Conservation (phyloP, 2,113 vertebrate species). For the Gallinago media region DNA sequence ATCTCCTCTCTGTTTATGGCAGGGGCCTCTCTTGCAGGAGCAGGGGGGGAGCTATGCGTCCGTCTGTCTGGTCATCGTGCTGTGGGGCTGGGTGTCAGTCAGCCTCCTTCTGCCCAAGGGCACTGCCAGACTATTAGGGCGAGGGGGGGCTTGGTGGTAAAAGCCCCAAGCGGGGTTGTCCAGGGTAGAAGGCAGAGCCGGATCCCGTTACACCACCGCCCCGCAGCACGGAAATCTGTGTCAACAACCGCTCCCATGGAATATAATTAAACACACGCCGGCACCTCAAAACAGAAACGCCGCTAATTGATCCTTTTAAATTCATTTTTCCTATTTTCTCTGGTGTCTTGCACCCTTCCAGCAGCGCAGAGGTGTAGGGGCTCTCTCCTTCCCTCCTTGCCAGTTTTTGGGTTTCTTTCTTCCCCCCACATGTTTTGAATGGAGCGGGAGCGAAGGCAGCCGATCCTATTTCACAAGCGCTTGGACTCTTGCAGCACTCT, state of each 20-base stretch:
- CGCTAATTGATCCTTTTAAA: not conserved
- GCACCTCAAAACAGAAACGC: not conserved
- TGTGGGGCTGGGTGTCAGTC: not conserved
- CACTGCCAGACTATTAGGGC: not conserved
- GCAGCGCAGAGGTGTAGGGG: rapidly evolving
- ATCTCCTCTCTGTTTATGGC: not conserved
- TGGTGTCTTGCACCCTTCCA: not conserved
- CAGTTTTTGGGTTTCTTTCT: slow-evolving; percentile 25
- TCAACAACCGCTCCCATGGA: not conserved
- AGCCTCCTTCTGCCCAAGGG: not conserved
- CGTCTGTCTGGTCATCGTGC: not conserved
- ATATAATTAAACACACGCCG: not conserved
- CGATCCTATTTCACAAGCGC: slow-evolving; percentile 65
- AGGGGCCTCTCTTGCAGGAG: not conserved
- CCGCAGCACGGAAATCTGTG: not conserved
- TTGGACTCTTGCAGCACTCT: slow-evolving; percentile 59
- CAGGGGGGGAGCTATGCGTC: not conserved
- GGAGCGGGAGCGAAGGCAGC: not conserved
- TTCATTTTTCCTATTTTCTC: not conserved
- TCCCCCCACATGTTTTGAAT: slow-evolving; percentile 38
- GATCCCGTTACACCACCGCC: not conserved
- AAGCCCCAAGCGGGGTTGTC: not conserved
- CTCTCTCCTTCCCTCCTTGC: not conserved
- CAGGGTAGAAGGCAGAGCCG: not conserved
- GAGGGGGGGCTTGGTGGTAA: not conserved